Evolutionary conservation across 35 echinoderm and acorn worm genomes (phyloP), one percentile per base, ranked within the genome.

Genomic region (Lytechinus variegatus): DNA sequence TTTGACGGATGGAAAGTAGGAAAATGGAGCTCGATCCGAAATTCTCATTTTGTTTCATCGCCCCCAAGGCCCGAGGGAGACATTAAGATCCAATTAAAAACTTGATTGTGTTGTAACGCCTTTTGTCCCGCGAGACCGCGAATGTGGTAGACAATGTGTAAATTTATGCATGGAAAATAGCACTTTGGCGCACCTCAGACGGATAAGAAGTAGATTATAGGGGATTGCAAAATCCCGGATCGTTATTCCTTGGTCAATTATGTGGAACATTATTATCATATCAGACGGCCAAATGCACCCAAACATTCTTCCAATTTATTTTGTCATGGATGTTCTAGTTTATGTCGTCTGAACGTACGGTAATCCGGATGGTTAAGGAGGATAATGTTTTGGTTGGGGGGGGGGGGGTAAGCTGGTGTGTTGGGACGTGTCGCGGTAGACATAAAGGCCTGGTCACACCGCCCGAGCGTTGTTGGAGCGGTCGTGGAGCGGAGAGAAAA

Each of bases 31-130:
- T 79, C 66, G 66, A 24, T n/a, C 66, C 16, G 33, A 79, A 16
- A 24, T 79, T 79, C 19, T 3, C 21, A 79, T 79, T 79, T 79
- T 24, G 33, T 44, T 24, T 79, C 21, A 5, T 4, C 66, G n/a
- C 66, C 66, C 33, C n/a, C n/a, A 79, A 79, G 19, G 66, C 66
- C 66, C n/a, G 4, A 24, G 61, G 66, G 66, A 79, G 16, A 7
- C 66, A 79, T 79, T 79, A 24, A 79, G 19, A 79, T 79, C 66
- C 66, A 79, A 79, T 79, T 79, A 79, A 79, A 79, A 79, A 79
- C 19, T 8, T 79, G 16, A 79, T 79, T 79, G 66, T 79, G 66
- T 79, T 79, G 19, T 79, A 79, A 79, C 66, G 16, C 66, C 66
- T 79, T n/a, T n/a, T 24, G 19, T 24, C 66, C n/a, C 66, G 16